Percentiles rank a stretch among this genome's conserved stretches.
Conservation (phyloP, 2,888 invertebrate species). For the Eristalinus aeneus region DNA sequence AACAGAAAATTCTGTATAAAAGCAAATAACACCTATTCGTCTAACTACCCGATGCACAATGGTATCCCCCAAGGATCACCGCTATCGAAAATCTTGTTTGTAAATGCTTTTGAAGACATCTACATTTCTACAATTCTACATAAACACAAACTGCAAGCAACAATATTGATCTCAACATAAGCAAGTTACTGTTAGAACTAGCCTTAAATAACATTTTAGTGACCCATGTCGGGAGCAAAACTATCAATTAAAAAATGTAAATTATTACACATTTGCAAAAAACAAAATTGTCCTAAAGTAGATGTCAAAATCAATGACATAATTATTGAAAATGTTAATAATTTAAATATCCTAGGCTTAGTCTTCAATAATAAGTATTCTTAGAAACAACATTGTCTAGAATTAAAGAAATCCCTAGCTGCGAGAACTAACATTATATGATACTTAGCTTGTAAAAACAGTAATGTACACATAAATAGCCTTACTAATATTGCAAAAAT, state of each 20-base stretch:
- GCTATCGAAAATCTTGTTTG: too few relatives aligned
- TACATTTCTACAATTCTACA: neutral
- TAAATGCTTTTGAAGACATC: too few relatives aligned
- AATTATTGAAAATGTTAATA: neutral
- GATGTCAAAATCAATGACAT: neutral
- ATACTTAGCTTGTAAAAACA: conserved; percentile 2
- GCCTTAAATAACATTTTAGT: neutral
- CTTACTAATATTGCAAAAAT: neutral
- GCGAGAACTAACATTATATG: neutral
- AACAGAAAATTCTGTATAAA: too few relatives aligned
- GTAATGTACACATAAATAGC: neutral
- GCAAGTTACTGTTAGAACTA: neutral
- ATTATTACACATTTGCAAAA: neutral
- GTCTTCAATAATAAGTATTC: conserved; percentile 9
- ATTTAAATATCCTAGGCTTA: neutral
- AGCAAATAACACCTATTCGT: too few relatives aligned
- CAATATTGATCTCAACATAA: neutral
- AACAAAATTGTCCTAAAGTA: neutral
- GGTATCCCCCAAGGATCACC: too few relatives aligned
- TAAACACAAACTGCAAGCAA: neutral
- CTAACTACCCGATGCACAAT: too few relatives aligned
- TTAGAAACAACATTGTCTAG: conserved; percentile 11
- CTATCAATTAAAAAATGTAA: neutral
- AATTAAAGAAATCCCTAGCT: neutral
- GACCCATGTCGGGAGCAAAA: neutral